Base-by-base conservation (phyloP, 2,888 invertebrate genomes). In the Meganola albula region DNA sequence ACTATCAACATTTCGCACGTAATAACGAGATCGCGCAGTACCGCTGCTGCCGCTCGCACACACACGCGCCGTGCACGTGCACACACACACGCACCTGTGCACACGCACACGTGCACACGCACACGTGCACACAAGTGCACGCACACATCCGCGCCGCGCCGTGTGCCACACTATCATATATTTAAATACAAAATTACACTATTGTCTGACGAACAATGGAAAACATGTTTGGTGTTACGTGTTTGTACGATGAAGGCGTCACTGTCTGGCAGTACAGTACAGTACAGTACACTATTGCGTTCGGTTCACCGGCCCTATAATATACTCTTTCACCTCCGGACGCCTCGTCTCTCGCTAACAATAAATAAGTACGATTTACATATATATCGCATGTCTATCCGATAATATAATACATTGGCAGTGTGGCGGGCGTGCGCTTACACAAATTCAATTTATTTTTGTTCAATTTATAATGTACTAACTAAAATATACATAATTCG, bases 1-100 rank as follows among this genome's bases (percentile, higher is more conserved):
- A 86, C 83, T 82, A 84, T 78, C 82, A 80, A 80, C 83, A 78
- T 73, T 61, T 73, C 78, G 77, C 80, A 75, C 79, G 77, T 74
- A 74, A 77, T 73, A 66, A 64, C 72, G 79, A 75, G 78, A 75
- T 75, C 76, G 74, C 74, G 66, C 62, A 48, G 49, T 55, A 53
- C 53, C 51, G 52, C 53, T 40, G 44, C 34, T 31, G 33, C 35
- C 37, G 48, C 57, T 48, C 40, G 36, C 32, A 47, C 37, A 41
- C 38, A 39, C 44, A 35, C 44, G 38, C 37, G 41, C 44, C 46
- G 44, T 45, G 43, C 31, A 34, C 24, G 29, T 31, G 34, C 25
- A 41, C 41, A 37, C 4, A 32, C 40, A 45, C 22, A 29, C 33
- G n/a, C 24, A 16, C 24, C 2, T 6, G 16, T 6, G 16, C 16